phyloP scores from a whole-genome alignment of 2,888 invertebrate genomes.

The Anarsia innoxiella region DNA sequence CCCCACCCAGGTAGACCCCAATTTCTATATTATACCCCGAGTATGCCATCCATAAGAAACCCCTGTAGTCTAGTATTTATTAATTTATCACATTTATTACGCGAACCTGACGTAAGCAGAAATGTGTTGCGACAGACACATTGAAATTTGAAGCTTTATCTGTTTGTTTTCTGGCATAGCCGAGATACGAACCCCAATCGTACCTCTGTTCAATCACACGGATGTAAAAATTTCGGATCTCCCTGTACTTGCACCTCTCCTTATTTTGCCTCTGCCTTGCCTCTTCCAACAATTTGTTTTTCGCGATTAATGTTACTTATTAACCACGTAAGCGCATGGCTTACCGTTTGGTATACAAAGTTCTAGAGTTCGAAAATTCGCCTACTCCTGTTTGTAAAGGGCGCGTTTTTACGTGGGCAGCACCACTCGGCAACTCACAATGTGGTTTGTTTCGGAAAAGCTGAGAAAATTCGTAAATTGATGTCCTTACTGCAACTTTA shows the following conservation, averaged over 20 bases:
- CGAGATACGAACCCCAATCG: conserved; percentile 49
- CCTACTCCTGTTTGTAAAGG: conserved; percentile 34
- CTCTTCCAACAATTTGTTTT: conserved; percentile 46
- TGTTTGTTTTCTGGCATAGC: conserved; percentile 76
- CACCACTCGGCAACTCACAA: conserved; percentile 68
- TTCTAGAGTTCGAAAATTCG: conserved; percentile 33
- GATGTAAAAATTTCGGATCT: conserved; percentile 28
- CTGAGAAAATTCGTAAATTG: conserved; percentile 47
- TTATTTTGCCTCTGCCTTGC: conserved; percentile 60
- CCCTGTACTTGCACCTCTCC: conserved; percentile 63
- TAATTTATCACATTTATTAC: conserved; percentile 34
- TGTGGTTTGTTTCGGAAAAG: conserved; percentile 38
- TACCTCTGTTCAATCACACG: conserved; percentile 43
- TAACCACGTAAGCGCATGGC: conserved; percentile 67
- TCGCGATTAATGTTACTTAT: conserved; percentile 42
- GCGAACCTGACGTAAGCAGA: conserved; percentile 31
- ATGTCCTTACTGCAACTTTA: conserved; percentile 11
- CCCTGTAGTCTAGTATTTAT: conserved; percentile 36
- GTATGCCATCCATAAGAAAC: conserved; percentile 27
- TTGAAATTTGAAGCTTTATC: conserved; percentile 64
- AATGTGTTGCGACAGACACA: conserved; percentile 36
- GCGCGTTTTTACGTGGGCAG: conserved; percentile 64
- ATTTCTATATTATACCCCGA: conserved; percentile 18
- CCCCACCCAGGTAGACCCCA: conserved; percentile 19
- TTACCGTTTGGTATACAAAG: conserved; percentile 27